Evolutionary conservation across 1,140 invertebrate species (phyloP).

Genomic region (Musca vetustissima): DNA sequence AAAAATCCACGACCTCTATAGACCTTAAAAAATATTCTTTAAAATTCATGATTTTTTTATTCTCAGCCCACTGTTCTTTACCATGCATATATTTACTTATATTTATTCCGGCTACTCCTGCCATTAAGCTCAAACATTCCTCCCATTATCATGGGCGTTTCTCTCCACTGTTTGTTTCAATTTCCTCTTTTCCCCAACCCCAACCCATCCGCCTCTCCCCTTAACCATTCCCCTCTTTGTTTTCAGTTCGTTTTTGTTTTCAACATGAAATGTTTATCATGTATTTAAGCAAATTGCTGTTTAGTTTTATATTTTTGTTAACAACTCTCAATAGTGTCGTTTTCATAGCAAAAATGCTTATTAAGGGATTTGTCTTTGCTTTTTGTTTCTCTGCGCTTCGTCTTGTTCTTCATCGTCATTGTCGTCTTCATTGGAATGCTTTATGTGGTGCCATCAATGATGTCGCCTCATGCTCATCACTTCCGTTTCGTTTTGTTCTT

Average conservation of each 20-base stretch:
- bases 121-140: background rate
- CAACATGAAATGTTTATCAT: background rate
- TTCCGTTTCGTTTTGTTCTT: background rate
- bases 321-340: conserved; percentile 9
- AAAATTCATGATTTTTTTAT: no score
- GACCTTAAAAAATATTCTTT: no score
- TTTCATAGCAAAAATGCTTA: conserved; percentile 3
- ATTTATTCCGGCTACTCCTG: background rate
- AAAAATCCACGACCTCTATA: no score
- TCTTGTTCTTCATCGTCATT: no score
- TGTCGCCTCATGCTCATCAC: background rate
- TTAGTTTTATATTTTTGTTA: conserved; percentile 11
- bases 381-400: no score
- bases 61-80: no score
- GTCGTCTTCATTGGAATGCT: background rate
- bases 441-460: background rate
- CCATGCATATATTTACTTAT: background rate
- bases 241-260: background rate
- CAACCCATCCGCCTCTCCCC: no score
- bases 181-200: no score
- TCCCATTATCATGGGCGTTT: background rate
- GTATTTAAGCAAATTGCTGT: conserved; percentile 8
- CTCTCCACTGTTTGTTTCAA: background rate
- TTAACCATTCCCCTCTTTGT: no score
- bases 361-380: conserved; percentile 3